Evolutionary conservation across 2,888 invertebrate species (phyloP), one percentile per base, ranked within the genome.

Genomic region (Perizoma affinitatum): DNA sequence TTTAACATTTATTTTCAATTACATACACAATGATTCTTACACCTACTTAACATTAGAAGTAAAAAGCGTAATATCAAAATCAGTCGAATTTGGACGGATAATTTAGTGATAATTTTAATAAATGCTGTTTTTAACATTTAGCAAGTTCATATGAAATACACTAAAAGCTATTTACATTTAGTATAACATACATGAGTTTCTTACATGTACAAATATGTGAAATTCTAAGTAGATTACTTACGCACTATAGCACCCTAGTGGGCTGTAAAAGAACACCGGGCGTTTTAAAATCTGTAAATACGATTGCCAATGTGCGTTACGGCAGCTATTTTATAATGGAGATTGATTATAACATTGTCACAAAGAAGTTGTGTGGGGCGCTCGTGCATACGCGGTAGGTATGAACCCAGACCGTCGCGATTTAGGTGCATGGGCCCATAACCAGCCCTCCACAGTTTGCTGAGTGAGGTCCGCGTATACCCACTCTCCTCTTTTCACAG

Each of bases 361-460:
- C 71, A 97, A 94, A 73, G 97, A 96, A 36, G 98, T 98, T 94
- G 97, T 98, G 67, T 97, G 97, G 8, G 98, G 98, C 5, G 97
- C 97, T 11, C 98, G 93, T 6, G 98, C 98, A 79, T 98, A 98
- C 0, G 98, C 97, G 82, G 98, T 98, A 59, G 98, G 98, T 68
- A 98, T 98, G 87, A 98, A 98, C 41, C 98, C 98, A 79, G 98
- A 98, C 84, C 97, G 96, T 36, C 97, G 93, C 4, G 97, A 96
- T 86, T 97, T 97, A 6, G 98, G 98, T 7, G 98, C 97, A 91
- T 98, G 98, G 0, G 97, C 96, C 98, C 97, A 98, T 67, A 98
- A 91, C 97, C 97, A 98, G 42, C 98, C 98, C 84, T 97, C 98
- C 42, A 97, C 97, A 0, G 97, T 98, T 89, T 98, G 98, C 92